Conservation (phyloP, 1,140 invertebrate genomes). For the Gryllus bimaculatus region DNA sequence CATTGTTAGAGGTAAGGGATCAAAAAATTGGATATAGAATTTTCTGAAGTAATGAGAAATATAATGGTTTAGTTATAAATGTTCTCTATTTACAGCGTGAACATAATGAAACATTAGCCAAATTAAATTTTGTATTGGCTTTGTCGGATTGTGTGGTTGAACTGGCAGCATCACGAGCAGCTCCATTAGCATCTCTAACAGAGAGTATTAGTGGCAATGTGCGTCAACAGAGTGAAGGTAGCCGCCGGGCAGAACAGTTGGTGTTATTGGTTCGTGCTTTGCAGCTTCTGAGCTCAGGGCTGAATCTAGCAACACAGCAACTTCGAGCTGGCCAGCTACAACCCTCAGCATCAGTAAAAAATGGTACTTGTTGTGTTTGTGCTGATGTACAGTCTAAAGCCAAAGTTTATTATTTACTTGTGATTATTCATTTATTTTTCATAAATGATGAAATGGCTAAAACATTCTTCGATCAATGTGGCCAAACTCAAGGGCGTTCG, state of each 20-base stretch:
- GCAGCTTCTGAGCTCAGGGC: slow-evolving; percentile 83
- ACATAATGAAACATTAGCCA: slow-evolving; percentile 88
- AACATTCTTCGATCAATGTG: no score
- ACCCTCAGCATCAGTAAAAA: slow-evolving; percentile 82
- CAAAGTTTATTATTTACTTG: no score
- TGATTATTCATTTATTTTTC: no score
- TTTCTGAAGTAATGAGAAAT: not conserved
- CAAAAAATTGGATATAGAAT: not conserved
- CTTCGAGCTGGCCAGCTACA: slow-evolving; percentile 72
- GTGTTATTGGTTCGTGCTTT: slow-evolving; percentile 83
- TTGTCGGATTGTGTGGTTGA: slow-evolving; percentile 85
- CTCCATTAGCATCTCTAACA: slow-evolving; percentile 54
- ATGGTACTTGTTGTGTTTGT: slow-evolving; percentile 43
- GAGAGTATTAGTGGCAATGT: slow-evolving; percentile 31
- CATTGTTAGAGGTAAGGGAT: slow-evolving; percentile 64
- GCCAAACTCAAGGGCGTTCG: no score
- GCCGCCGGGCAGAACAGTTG: slow-evolving; percentile 69
- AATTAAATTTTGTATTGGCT: slow-evolving; percentile 85
- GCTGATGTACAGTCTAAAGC: no score
- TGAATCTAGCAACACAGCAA: slow-evolving; percentile 82
- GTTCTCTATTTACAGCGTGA: slow-evolving; percentile 47
- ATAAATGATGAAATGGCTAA: no score
- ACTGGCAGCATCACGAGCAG: slow-evolving; percentile 63
- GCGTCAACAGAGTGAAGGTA: slow-evolving; percentile 35
- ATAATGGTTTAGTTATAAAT: not conserved